phyloP scores from a whole-genome alignment of 2,888 invertebrate species.

The Marronus borbonicus region DNA sequence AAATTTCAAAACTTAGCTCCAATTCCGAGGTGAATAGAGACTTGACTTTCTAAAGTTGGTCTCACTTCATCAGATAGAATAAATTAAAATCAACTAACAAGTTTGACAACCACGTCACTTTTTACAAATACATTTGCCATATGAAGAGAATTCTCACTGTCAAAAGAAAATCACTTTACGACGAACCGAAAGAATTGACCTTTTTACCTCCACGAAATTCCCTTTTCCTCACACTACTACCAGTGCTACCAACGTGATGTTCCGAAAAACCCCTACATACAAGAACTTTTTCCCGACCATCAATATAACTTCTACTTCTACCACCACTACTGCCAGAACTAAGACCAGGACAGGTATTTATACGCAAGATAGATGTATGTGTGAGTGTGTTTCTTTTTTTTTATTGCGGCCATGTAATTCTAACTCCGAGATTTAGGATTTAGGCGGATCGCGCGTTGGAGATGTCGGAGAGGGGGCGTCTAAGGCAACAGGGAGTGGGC shows the following conservation, averaged over 20 bases:
- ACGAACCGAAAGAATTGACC: neutral
- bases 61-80: no score
- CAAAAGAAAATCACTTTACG: constrained; percentile 1
- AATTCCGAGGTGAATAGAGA: no score
- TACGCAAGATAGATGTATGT: constrained; percentile 17
- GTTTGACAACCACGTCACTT: no score
- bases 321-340: neutral
- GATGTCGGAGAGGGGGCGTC: constrained; percentile 52
- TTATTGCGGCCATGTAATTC: constrained; percentile 47
- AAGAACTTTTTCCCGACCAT: constrained; percentile 10
- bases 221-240: neutral
- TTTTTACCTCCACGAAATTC: neutral
- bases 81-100: no score
- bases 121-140: no score
- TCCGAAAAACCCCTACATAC: neutral
- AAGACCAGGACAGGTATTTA: constrained; percentile 30
- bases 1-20: no score
- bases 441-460: constrained; percentile 22
- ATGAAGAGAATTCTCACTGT: neutral
- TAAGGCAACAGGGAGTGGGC: neutral
- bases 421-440: constrained; percentile 53
- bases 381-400: constrained; percentile 27
- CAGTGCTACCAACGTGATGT: neutral
- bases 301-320: constrained; percentile 21
- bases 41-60: no score